These are phyloP conservation scores for Cabera pusaria DNA, from an alignment of 2,888 invertebrate genomes.

Conservation along the genomic window DNA sequence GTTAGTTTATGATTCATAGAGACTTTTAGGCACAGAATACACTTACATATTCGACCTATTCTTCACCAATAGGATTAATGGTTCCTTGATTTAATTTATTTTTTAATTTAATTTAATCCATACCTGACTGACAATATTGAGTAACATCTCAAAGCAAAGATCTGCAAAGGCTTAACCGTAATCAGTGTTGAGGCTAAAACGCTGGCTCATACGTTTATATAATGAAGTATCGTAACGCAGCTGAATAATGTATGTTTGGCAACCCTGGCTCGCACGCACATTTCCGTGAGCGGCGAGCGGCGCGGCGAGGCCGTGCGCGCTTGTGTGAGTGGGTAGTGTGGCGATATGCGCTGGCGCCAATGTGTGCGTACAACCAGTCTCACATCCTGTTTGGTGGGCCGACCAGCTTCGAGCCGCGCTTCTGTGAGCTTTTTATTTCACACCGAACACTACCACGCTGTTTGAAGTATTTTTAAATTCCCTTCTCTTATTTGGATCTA, in stretches of 20 bases:
- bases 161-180: background rate
- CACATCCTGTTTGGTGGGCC: slow-evolving; percentile 81
- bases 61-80: too few relatives aligned
- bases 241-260: slow-evolving; percentile 35
- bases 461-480: slow-evolving; percentile 35
- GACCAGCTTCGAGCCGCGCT: slow-evolving; percentile 64
- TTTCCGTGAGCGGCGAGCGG: slow-evolving; percentile 76
- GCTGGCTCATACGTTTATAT: slow-evolving; percentile 32
- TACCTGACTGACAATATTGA: too few relatives aligned
- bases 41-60: too few relatives aligned
- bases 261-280: slow-evolving; percentile 72
- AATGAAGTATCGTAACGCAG: slow-evolving; percentile 30
- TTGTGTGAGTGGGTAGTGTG: slow-evolving; percentile 50
- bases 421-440: slow-evolving; percentile 80
- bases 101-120: too few relatives aligned
- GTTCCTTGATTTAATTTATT: too few relatives aligned
- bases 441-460: slow-evolving; percentile 58
- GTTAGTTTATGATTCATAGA: too few relatives aligned
- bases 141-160: too few relatives aligned
- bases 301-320: slow-evolving; percentile 69
- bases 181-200: slow-evolving; percentile 6
- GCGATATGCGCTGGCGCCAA: slow-evolving; percentile 36
- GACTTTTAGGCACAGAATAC: too few relatives aligned
- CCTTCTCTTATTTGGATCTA: slow-evolving; percentile 10
- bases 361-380: slow-evolving; percentile 78